Conservation (phyloP, 2,113 vertebrate species). For the Semnornis frantzii region DNA sequence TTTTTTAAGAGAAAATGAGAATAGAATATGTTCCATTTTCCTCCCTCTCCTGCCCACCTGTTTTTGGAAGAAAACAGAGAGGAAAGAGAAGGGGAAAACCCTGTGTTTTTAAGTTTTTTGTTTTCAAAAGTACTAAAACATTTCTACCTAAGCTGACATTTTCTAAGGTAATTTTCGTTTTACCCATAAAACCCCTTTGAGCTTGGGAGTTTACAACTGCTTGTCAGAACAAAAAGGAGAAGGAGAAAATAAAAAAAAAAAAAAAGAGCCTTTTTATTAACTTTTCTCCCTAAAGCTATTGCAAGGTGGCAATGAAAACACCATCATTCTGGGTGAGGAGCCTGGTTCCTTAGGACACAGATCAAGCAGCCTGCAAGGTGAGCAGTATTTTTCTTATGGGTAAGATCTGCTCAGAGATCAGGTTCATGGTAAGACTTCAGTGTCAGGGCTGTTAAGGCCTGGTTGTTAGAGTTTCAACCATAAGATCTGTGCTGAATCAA, state of each 20-base stretch:
- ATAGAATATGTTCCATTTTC: not conserved
- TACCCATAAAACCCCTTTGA: not conserved
- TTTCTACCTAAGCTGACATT: not conserved
- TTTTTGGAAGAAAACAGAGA: not conserved
- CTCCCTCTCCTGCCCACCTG: not conserved
- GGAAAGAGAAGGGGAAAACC: not conserved
- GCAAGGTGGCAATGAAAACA: not conserved
- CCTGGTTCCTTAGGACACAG: not conserved
- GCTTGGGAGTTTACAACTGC: not conserved
- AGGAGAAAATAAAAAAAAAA: not conserved
- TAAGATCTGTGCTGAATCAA: not conserved
- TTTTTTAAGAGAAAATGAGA: not conserved
- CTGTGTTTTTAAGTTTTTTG: not conserved
- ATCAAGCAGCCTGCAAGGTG: not conserved
- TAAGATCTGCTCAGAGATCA: not conserved
- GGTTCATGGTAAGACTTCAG: not conserved
- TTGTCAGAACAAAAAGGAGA: not conserved
- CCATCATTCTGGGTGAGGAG: not conserved
- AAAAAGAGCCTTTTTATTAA: not conserved
- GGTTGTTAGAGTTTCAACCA: not conserved
- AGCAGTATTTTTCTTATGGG: not conserved
- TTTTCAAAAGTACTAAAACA: conserved; percentile 5
- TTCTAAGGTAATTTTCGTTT: conserved; percentile 11
- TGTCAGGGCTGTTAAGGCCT: not conserved
- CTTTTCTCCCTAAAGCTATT: not conserved